Base-by-base conservation (phyloP, 2,797 vertebrate species). In the Crenichthys baileyi region DNA sequence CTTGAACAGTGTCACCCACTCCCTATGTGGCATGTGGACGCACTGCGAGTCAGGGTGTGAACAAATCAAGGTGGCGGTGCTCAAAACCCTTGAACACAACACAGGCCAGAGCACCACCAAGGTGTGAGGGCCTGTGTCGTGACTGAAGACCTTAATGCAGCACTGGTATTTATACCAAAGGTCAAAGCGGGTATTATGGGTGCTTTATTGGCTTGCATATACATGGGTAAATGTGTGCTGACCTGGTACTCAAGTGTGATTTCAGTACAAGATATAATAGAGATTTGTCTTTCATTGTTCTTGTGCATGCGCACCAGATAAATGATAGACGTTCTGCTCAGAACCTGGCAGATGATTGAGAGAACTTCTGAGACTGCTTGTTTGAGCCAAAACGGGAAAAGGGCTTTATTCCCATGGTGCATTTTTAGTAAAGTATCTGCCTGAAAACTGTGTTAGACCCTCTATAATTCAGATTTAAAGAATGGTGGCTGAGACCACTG, bases 401-500 rank as follows among this genome's bases (percentile, higher is more conserved):
- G 1, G 31, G 48, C 11, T 82, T 51, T 58, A 41, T 79, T 78
- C 31, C 18, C n/a, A 13, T 76, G 36, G 68, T 76, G 12, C 61
- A 75, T 68, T 81, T 78, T 84, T 29, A 79, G 53, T 67, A 73
- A 6, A 65, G 46, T 61, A 26, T 22, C n/a, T 61, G 71, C 51
- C 79, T 68, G 4, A 78, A 76, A 79, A 74, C 41, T 29, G 7
- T 72, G 3, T 76, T 56, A 39, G 61, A 68, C 53, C 41, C 7
- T 44, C 29, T 79, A 58, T 76, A 85, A 79, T 85, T 82, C 29
- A 79, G 24, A 50, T 68, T 16, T 41, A 51, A 56, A 72, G 36
- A 29, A 39, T 58, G 20, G 41, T 78, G 46, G 46, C 48, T 78
- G 76, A 55, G 89, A 79, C 75, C 74, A 76, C 72, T 73, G 67